These are phyloP conservation scores for Sarcophaga subvicina DNA, from an alignment of 2,888 invertebrate species.

Conservation along the genomic window DNA sequence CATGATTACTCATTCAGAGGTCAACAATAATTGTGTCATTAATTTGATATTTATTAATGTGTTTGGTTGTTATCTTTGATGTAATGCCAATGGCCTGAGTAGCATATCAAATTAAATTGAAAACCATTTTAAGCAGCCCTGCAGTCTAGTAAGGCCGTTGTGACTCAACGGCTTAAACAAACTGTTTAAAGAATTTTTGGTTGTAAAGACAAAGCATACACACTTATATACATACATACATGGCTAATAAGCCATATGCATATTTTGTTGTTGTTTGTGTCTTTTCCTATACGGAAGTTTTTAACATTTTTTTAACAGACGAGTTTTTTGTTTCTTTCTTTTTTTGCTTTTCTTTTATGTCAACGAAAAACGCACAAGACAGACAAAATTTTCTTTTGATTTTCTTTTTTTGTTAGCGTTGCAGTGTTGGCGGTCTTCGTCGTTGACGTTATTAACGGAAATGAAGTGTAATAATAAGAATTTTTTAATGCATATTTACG, in stretches of 20 bases:
- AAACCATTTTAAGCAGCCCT: constrained; percentile 38
- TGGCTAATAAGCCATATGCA: constrained; percentile 2
- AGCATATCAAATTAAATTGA: constrained; percentile 66
- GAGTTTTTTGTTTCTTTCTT: not conserved
- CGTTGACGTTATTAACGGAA: constrained; percentile 41
- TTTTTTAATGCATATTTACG: constrained; percentile 29
- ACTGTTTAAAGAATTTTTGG: no score
- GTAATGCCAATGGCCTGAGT: constrained; percentile 56
- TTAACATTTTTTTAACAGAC: constrained; percentile 14
- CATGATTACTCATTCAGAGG: no score
- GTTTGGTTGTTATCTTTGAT: not conserved
- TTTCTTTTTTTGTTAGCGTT: not conserved
- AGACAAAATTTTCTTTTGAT: no score
- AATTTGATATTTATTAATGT: not conserved
- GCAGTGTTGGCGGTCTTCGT: not conserved
- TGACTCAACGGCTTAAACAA: no score
- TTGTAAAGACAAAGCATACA: no score
- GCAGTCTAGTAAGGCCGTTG: not conserved
- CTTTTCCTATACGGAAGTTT: constrained; percentile 46
- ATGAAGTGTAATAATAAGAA: constrained; percentile 59
- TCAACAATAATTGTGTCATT: not conserved
- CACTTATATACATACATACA: constrained; percentile 18
- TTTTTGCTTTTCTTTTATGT: not conserved
- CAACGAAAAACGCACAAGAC: not conserved
- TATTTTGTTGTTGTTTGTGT: constrained; percentile 5